Evolutionary conservation across 1,140 invertebrate genomes (phyloP), one percentile per base, ranked within the genome.

Genomic region (Calliopsis andreniformis): DNA sequence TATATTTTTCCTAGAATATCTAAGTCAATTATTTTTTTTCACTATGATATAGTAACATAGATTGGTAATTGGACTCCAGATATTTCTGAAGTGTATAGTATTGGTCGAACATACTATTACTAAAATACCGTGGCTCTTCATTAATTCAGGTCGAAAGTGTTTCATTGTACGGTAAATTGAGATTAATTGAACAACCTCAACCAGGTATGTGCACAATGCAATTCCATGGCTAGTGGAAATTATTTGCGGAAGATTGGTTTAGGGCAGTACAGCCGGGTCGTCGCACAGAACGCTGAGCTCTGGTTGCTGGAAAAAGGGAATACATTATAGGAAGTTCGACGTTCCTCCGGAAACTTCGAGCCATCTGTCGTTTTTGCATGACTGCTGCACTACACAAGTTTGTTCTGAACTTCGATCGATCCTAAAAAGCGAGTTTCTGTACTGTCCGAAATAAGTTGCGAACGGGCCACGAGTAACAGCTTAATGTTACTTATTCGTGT

Each of bases 281-380:
- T 10, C 18, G 58, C 1, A 30, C 23, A 18, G 0, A 32, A 45
- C 68, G 30, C n/a, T 23, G 23, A 3, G 23, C 10, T 47, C 59
- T 55, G 45, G 32, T 45, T 30, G 56, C 30, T 51, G 47, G 28
- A 73, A 73, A 68, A 68, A 68, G 43, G 30, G 72, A 59, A 75
- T 68, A 75, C 53, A 59, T 67, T 67, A 75, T 59, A 25, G 64
- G n/a, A 76, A 58, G 63, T 76, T 68, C 63, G 42, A 76, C 58
- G 63, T 64, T 58, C 47, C 32, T 58, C 72, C 3, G 18, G 42
- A 12, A 75, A 75, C 43, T 68, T 67, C 16, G 53, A 23, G 63
- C 72, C 63, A 75, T 75, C 72, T 75, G 72, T 75, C 63, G 71
- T 75, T 75, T 68, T 75, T 75, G 61, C 72, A 68, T 67, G 42